Percentiles rank a stretch among this genome's conserved stretches.
phyloP scores from a whole-genome alignment of 2,797 vertebrate genomes.

The Holocentrus rufus region DNA sequence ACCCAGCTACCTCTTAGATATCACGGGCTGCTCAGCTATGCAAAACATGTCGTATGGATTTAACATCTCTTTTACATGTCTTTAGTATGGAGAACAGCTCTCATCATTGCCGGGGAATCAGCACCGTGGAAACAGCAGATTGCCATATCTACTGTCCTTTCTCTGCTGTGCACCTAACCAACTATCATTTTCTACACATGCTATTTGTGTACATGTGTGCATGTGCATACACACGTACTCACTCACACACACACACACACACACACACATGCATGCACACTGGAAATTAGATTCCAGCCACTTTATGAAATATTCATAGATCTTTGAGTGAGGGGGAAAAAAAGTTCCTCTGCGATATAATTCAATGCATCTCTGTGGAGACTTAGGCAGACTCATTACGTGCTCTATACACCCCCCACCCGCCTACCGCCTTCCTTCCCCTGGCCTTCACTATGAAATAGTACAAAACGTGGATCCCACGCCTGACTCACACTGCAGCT shows the following conservation, averaged over 20 bases:
- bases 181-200: conserved; percentile 47
- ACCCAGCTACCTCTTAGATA: conserved; percentile 4
- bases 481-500: conserved; percentile 52
- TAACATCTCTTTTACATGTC: conserved; percentile 21
- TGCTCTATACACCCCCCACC: conserved; percentile 1
- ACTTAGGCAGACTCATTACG: conserved; percentile 24
- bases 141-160: conserved; percentile 45
- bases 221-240: neutral
- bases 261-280: conserved; percentile 11
- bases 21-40: conserved; percentile 28
- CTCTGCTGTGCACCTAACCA: conserved; percentile 30
- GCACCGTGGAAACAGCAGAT: conserved; percentile 54
- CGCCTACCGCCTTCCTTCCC: neutral
- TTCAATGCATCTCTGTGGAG: conserved; percentile 55
- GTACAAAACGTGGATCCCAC: neutral
- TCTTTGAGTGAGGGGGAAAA: conserved; percentile 49
- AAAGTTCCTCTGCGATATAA: conserved; percentile 50
- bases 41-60: conserved; percentile 29
- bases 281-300: conserved; percentile 66
- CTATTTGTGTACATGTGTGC: conserved; percentile 34
- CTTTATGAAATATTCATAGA: conserved; percentile 79
- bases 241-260: conserved; percentile 1
- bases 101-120: conserved; percentile 47
- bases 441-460: neutral
- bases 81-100: conserved; percentile 49